Evolutionary conservation across 2,113 vertebrate species (phyloP).

Genomic region (Nansenia antarctica): DNA sequence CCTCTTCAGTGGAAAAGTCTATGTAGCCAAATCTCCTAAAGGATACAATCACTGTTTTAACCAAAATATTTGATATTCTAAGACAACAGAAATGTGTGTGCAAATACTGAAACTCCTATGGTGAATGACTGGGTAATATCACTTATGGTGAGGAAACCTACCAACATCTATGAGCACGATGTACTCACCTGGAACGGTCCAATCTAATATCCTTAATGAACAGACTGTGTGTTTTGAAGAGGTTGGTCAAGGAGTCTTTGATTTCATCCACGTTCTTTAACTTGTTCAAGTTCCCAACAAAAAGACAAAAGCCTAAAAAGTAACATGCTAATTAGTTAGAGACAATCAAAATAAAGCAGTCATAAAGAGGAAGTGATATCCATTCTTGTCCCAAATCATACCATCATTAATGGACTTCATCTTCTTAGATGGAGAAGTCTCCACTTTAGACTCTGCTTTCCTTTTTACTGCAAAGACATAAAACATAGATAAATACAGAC

Average conservation of each 20-base stretch:
- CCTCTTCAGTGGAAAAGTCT: constrained; percentile 70
- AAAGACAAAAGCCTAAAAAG: constrained; percentile 56
- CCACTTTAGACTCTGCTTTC: constrained; percentile 1
- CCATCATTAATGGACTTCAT: constrained; percentile 45
- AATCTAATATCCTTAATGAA: constrained; percentile 56
- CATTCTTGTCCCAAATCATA: constrained; percentile 14
- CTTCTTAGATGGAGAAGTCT: constrained; percentile 47
- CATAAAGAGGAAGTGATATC: background rate
- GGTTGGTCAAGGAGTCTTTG: constrained; percentile 42
- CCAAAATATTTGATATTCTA: too few relatives aligned
- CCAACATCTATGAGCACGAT: background rate
- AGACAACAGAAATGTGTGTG: too few relatives aligned
- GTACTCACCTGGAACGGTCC: constrained; percentile 43
- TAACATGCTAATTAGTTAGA: constrained; percentile 8
- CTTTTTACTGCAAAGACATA: constrained; percentile 27
- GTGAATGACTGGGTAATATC: background rate
- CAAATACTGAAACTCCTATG: too few relatives aligned
- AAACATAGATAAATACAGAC: too few relatives aligned
- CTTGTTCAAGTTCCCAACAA: constrained; percentile 61
- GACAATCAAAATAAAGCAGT: background rate
- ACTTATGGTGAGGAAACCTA: background rate
- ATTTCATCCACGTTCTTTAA: constrained; percentile 48
- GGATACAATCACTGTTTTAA: background rate
- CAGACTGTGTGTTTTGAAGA: constrained; percentile 48
- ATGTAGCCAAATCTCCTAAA: constrained; percentile 61